Percentiles rank a stretch among this genome's conserved stretches.
These are phyloP conservation scores for Gyrodactylus bullatarudis DNA, from an alignment of 1,140 invertebrate species.

Conservation along the genomic window DNA sequence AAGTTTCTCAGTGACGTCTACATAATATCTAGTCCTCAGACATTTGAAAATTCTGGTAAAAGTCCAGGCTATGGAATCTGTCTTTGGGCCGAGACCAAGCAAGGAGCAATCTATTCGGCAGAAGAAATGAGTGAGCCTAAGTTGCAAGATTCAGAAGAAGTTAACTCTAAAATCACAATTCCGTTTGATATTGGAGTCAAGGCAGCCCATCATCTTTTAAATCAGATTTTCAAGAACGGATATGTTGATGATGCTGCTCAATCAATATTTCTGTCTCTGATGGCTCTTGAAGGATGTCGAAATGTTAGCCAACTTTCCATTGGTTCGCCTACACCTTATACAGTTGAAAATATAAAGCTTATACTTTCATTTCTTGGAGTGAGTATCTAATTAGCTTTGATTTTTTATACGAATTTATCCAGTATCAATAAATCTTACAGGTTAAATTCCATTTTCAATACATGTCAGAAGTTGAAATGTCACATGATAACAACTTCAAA, in stretches of 20 bases:
- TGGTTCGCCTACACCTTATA: neutral
- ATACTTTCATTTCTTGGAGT: neutral
- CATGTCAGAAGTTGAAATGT: neutral
- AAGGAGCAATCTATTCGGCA: neutral
- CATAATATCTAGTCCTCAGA: neutral
- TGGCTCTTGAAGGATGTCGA: neutral
- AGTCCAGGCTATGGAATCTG: conserved; percentile 1
- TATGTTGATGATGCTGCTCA: neutral
- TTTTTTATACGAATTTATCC: neutral
- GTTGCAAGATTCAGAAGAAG: neutral
- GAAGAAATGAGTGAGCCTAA: neutral
- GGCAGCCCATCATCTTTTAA: neutral
- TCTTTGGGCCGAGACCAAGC: neutral
- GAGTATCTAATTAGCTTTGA: neutral
- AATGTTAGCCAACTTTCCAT: neutral
- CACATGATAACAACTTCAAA: neutral
- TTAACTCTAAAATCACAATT: neutral
- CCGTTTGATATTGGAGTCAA: neutral
- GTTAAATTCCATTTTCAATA: neutral
- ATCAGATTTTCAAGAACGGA: neutral
- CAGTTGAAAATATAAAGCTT: neutral
- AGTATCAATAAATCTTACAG: neutral
- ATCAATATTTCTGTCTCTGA: neutral
- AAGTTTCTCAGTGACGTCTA: conserved; percentile 1
- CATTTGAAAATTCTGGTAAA: neutral